Evolutionary conservation across 1,140 invertebrate genomes (phyloP).

Genomic region (Magallana angulata): DNA sequence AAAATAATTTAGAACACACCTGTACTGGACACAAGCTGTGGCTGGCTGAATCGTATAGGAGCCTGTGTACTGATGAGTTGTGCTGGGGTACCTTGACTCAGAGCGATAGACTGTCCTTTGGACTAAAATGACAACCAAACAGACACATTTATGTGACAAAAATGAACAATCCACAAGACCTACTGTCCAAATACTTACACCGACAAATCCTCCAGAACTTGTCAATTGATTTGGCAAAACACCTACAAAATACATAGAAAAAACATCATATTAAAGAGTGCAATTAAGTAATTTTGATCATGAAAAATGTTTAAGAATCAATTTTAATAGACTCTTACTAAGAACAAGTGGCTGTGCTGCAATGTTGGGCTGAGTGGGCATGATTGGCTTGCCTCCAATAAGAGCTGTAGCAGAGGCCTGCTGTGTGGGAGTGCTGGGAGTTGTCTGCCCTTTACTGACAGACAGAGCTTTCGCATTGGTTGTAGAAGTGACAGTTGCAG

Average conservation of each 20-base stretch:
- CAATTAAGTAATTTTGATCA: background rate
- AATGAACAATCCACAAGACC: background rate
- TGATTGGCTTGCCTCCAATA: slow-evolving; percentile 72
- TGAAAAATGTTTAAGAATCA: background rate
- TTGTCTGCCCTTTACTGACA: slow-evolving; percentile 51
- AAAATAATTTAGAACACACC: background rate
- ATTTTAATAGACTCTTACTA: slow-evolving; percentile 67
- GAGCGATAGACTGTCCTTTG: slow-evolving; percentile 66
- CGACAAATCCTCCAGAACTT: slow-evolving; percentile 56
- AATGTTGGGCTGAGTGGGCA: slow-evolving; percentile 64
- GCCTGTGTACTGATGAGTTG: slow-evolving; percentile 73
- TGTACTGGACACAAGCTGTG: slow-evolving; percentile 62
- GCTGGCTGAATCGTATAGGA: slow-evolving; percentile 67
- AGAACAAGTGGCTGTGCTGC: slow-evolving; percentile 64
- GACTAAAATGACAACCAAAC: slow-evolving; percentile 49
- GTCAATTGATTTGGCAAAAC: slow-evolving; percentile 61
- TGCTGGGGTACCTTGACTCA: slow-evolving; percentile 60
- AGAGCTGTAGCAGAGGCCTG: slow-evolving; percentile 66
- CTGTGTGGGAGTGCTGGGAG: slow-evolving; percentile 44
- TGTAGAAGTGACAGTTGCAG: slow-evolving; percentile 22
- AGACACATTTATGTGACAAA: slow-evolving; percentile 23
- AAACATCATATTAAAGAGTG: background rate
- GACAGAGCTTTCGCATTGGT: slow-evolving; percentile 32
- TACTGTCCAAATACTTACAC: slow-evolving; percentile 52
- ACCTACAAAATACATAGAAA: slow-evolving; percentile 51